Conservation (phyloP, 1,140 invertebrate genomes). For the Drosophila navojoa region DNA sequence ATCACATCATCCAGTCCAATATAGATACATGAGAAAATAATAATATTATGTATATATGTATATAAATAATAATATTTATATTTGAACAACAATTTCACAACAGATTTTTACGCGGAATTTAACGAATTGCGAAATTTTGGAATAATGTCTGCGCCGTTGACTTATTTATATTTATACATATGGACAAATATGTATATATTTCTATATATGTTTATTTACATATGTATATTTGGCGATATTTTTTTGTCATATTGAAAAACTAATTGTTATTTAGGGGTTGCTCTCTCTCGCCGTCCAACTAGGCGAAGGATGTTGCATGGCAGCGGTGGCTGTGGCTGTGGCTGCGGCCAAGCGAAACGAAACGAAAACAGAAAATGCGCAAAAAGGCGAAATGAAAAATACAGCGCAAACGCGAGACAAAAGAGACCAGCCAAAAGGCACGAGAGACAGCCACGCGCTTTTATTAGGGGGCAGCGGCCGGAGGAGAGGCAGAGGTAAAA, state of each 20-base stretch:
- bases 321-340: conserved; percentile 4
- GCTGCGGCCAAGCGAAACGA: conserved; percentile 49
- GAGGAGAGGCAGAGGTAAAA: neutral
- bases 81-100: conserved; percentile 37
- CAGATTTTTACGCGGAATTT: conserved; percentile 40
- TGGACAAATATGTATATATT: neutral
- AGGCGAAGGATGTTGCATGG: conserved; percentile 51
- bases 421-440: conserved; percentile 53
- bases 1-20: too few relatives aligned
- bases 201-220: neutral
- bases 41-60: neutral
- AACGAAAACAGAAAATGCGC: conserved; percentile 76
- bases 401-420: conserved; percentile 79
- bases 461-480: neutral
- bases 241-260: conserved; percentile 48
- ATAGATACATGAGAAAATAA: neutral
- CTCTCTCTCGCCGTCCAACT: conserved; percentile 28
- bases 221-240: neutral
- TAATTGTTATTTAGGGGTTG: conserved; percentile 69
- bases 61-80: neutral
- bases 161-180: neutral
- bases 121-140: conserved; percentile 35
- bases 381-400: conserved; percentile 60
- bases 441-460: conserved; percentile 48
- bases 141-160: conserved; percentile 47